Base-by-base conservation (phyloP, 1,140 invertebrate species). In the Radopholus similis region DNA sequence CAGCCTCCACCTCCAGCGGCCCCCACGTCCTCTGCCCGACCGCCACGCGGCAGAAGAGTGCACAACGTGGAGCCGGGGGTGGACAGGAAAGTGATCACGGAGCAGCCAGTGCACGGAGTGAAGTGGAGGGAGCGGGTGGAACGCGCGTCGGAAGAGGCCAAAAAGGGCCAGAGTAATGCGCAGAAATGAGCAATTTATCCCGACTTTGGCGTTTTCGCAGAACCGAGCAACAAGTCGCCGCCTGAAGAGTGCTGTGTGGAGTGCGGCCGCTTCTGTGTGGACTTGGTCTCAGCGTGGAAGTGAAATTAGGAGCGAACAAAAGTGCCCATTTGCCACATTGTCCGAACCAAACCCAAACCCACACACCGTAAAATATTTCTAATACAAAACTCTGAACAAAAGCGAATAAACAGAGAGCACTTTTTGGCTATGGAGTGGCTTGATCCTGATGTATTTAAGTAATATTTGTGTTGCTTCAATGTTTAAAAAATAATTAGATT, bases 221-320 rank as follows among this genome's bases (percentile, higher is more conserved):
- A n/a, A n/a, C n/a, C n/a, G n/a, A n/a, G n/a, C n/a, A n/a, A n/a
- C n/a, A n/a, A n/a, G 57, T 32, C 47, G 21, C 47, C 47, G 47
- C 47, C 9, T 32, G n/a, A 40, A 6, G 37, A 60, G 30, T 60
- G 58, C 30, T 60, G 58, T 28, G 58, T 60, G 40, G 58, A 60
- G 32, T 60, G 58, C 58, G 58, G 58, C 34, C 58, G 40, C 13
- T 60, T 60, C 44, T 60, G 40, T 40, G 58, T 60, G 8, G 38
- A 34, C 15, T 60, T 60, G 3, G 34, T 60, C 30, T 60, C 58
- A 23, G 40, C 58, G 13, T 23, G 38, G 58, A 60, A 60, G 18
- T 60, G 42, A 47, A 56, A 11, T 42, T 11, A n/a, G n/a, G n/a
- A n/a, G 1, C 18, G 38, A 42, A 42, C 11, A 13, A 18, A 42